Conservation (phyloP, 1,140 invertebrate species). For the Tribolium madens region DNA sequence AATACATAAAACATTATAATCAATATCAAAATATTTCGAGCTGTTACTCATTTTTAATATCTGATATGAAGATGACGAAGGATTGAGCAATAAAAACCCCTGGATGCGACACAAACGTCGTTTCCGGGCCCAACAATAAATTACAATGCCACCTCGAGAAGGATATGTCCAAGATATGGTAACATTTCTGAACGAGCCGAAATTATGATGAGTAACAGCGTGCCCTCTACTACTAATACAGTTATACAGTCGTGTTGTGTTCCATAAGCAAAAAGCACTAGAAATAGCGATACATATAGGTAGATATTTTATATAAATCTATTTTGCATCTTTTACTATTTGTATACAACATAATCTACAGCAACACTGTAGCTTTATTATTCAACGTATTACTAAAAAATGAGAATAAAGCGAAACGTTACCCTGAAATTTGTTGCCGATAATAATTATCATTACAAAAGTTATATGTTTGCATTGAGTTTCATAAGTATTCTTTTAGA, state of each 20-base stretch:
- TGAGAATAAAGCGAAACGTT: conserved; percentile 50
- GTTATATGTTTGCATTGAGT: conserved; percentile 41
- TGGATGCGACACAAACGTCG: neutral
- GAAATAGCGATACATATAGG: conserved; percentile 58
- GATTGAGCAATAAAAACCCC: conserved; percentile 54
- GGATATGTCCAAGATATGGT: conserved; percentile 32
- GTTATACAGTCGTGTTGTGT: conserved; percentile 61
- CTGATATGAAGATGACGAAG: conserved; percentile 49
- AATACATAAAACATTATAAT: conserved; percentile 53
- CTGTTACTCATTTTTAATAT: conserved; percentile 47
- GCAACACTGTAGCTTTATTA: conserved; percentile 32
- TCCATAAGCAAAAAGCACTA: conserved; percentile 58
- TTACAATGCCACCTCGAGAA: conserved; percentile 23
- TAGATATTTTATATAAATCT: conserved; percentile 49
- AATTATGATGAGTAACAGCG: conserved; percentile 57
- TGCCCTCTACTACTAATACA: conserved; percentile 58
- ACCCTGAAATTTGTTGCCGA: conserved; percentile 58
- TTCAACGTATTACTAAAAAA: conserved; percentile 40
- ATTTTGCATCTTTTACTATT: conserved; percentile 46
- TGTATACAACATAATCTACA: conserved; percentile 47
- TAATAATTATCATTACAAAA: conserved; percentile 40
- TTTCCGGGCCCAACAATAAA: conserved; percentile 14
- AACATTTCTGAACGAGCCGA: conserved; percentile 47
- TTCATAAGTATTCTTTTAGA: conserved; percentile 44
- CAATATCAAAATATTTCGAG: conserved; percentile 54